Percentiles rank a stretch among this genome's conserved stretches.
phyloP scores from a whole-genome alignment of 2,888 invertebrate genomes.

The Drosophila macrospina region DNA sequence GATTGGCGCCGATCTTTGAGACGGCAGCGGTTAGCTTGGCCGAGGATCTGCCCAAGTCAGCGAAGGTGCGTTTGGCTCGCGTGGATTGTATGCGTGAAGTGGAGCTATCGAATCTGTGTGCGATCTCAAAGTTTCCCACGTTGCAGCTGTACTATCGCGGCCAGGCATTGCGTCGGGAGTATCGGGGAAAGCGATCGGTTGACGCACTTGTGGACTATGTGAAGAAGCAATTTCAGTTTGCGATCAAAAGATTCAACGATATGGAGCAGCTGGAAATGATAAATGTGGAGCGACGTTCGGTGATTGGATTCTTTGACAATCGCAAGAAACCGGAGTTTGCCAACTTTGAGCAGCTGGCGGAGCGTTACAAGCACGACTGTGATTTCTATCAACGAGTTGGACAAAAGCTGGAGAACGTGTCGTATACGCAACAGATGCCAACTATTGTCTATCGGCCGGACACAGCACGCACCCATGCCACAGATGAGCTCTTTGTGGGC shows the following conservation, averaged over 20 bases:
- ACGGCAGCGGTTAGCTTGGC: slow-evolving; percentile 39
- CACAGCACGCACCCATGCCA: slow-evolving; percentile 42
- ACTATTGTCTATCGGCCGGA: slow-evolving; percentile 55
- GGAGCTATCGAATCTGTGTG: slow-evolving; percentile 28
- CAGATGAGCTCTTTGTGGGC: slow-evolving; percentile 34
- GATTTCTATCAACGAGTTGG: slow-evolving; percentile 59
- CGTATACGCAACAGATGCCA: slow-evolving; percentile 40
- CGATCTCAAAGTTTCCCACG: slow-evolving; percentile 59
- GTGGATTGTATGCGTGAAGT: slow-evolving; percentile 51
- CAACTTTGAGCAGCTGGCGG: slow-evolving; percentile 39
- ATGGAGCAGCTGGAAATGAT: slow-evolving; percentile 29
- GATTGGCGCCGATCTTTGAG: slow-evolving; percentile 53
- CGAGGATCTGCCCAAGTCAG: slow-evolving; percentile 12
- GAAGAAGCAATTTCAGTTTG: slow-evolving; percentile 24
- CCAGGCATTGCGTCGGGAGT: slow-evolving; percentile 52
- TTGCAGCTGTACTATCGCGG: slow-evolving; percentile 49
- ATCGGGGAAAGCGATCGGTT: slow-evolving; percentile 57
- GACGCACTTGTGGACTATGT: slow-evolving; percentile 56
- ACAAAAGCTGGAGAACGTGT: background rate
- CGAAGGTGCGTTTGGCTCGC: slow-evolving; percentile 44
- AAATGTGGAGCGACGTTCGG: slow-evolving; percentile 33
- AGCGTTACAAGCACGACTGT: slow-evolving; percentile 57
- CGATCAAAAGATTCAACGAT: slow-evolving; percentile 22
- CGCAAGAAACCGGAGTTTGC: background rate
- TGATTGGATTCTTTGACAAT: slow-evolving; percentile 53